Conservation (phyloP, 1,140 invertebrate species). For the Panagrolaimus sp. region DNA sequence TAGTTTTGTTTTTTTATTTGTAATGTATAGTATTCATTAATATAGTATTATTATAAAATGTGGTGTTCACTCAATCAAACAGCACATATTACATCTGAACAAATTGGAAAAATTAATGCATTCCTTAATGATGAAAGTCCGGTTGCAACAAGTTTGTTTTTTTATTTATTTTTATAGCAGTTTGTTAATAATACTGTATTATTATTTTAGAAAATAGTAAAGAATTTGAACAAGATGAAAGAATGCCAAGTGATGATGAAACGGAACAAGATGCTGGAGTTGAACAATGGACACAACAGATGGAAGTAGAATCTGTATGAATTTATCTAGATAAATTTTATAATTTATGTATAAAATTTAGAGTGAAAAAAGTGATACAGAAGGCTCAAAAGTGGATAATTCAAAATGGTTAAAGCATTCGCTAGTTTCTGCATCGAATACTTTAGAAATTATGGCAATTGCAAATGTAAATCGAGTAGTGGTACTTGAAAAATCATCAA, state of each 20-base stretch:
- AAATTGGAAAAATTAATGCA: neutral
- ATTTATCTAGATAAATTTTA: too few relatives aligned
- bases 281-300: neutral
- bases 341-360: too few relatives aligned
- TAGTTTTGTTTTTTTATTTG: too few relatives aligned
- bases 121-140: slow-evolving; percentile 1
- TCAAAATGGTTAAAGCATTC: neutral
- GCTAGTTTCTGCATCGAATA: neutral
- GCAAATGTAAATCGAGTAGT: neutral
- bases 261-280: neutral
- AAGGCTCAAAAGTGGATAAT: neutral
- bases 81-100: neutral
- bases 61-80: neutral
- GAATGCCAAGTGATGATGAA: neutral
- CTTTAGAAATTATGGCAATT: neutral
- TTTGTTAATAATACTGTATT: neutral
- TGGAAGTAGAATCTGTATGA: slow-evolving; percentile 5
- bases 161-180: neutral
- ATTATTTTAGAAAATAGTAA: neutral
- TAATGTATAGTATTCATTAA: too few relatives aligned
- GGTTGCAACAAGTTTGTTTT: neutral
- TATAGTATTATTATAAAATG: too few relatives aligned
- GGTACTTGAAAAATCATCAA: neutral
- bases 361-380: neutral
- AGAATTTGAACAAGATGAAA: neutral